phyloP scores from a whole-genome alignment of 2,113 vertebrate species.

The Lynx canadensis region DNA sequence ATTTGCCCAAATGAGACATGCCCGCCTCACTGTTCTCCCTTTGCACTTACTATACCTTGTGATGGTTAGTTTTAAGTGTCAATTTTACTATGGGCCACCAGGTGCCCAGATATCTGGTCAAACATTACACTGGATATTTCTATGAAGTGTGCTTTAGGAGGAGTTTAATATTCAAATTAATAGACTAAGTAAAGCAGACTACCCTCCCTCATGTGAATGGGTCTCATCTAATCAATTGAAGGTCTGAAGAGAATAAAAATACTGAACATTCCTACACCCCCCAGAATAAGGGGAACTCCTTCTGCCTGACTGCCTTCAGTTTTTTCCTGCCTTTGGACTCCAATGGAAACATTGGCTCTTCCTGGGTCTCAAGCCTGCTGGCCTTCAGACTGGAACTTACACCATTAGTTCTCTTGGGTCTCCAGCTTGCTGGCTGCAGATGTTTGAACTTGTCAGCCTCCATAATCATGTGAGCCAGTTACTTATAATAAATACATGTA shows the following conservation, averaged over 20 bases:
- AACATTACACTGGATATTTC: not conserved
- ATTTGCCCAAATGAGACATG: not conserved
- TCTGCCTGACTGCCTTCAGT: not conserved
- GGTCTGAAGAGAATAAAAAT: not conserved
- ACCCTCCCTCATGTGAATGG: not conserved
- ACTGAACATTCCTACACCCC: not conserved
- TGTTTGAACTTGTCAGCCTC: not conserved
- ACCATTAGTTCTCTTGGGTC: not conserved
- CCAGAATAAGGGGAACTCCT: not conserved
- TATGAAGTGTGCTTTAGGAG: not conserved
- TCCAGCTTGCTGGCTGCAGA: not conserved
- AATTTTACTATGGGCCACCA: not conserved
- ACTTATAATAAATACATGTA: not conserved
- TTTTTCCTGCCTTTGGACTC: not conserved
- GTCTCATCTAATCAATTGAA: not conserved
- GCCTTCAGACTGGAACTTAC: not conserved
- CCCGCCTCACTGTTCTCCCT: not conserved
- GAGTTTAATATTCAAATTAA: constrained; percentile 5
- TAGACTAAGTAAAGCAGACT: not conserved
- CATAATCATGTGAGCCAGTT: not conserved
- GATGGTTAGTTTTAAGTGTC: not conserved
- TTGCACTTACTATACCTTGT: not conserved
- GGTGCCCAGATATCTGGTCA: not conserved
- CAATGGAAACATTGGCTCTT: not conserved
- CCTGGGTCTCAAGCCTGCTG: not conserved